A percentile compares a stretch with the other conserved stretches of the same genome.
phyloP scores from a whole-genome alignment of 2,797 vertebrate species.

The Octomys mimax region DNA sequence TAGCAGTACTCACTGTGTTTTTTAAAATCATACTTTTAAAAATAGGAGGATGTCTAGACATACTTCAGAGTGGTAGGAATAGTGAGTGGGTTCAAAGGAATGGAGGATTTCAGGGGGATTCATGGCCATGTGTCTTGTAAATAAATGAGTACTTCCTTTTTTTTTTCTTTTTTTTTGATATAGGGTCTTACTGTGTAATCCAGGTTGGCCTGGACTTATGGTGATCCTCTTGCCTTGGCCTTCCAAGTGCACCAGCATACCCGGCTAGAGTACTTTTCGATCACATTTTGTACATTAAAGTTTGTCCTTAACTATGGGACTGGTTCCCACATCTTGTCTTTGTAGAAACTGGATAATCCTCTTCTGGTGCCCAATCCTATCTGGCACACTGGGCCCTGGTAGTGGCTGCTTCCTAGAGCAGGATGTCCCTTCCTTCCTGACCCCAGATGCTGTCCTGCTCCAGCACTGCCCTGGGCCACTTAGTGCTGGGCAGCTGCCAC shows the following conservation, averaged over 20 bases:
- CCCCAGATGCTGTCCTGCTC: not conserved
- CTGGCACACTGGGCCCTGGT: fast-evolving
- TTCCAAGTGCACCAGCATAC: not conserved
- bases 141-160: not conserved
- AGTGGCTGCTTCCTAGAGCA: not conserved
- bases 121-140: not conserved
- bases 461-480: not conserved
- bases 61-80: not conserved
- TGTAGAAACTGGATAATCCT: not conserved
- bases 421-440: not conserved
- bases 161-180: not conserved
- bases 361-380: not conserved
- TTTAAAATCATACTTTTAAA: not conserved
- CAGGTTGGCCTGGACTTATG: not conserved
- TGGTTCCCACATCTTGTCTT: not conserved
- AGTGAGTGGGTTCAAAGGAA: not conserved
- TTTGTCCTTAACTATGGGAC: fast-evolving
- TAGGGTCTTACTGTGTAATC: not conserved
- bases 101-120: not conserved
- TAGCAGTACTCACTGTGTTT: not conserved
- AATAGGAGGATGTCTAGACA: not conserved
- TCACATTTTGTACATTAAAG: not conserved
- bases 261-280: not conserved
- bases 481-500: not conserved
- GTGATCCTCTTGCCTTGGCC: not conserved